phyloP scores from a whole-genome alignment of 2,888 invertebrate genomes.

The Phortica magna region DNA sequence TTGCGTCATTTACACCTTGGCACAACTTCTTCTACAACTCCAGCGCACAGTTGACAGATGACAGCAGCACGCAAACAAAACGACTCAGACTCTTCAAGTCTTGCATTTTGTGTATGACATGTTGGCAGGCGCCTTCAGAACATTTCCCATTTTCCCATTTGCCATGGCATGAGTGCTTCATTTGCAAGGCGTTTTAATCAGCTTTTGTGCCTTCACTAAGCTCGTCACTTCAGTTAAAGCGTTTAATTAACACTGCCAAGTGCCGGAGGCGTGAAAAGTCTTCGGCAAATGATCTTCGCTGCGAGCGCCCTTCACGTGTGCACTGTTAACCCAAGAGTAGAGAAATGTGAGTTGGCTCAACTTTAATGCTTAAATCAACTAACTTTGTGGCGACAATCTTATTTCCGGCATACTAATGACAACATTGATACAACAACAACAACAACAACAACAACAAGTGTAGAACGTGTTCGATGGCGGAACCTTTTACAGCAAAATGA shows the following conservation, averaged over 20 bases:
- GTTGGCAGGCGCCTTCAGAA: conserved; percentile 55
- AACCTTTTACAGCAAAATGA: conserved; percentile 41
- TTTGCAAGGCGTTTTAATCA: too few relatives aligned
- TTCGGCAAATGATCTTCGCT: too few relatives aligned
- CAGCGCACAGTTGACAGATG: conserved; percentile 53
- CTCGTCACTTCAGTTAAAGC: too few relatives aligned
- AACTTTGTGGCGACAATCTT: conserved; percentile 71
- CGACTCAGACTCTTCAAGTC: background rate
- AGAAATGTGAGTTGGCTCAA: too few relatives aligned
- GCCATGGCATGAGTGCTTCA: too few relatives aligned
- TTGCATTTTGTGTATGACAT: conserved; percentile 51
- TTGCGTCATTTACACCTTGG: conserved; percentile 45
- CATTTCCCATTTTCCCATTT: too few relatives aligned
- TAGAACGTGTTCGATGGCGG: background rate
- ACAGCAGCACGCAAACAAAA: conserved; percentile 37
- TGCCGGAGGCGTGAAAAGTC: too few relatives aligned
- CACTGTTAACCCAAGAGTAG: too few relatives aligned
- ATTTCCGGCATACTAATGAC: conserved; percentile 68
- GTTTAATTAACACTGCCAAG: too few relatives aligned
- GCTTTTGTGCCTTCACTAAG: too few relatives aligned
- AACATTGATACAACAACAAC: conserved; percentile 32
- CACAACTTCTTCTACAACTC: conserved; percentile 52
- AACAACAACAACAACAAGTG: background rate
- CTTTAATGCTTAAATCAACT: conserved; percentile 72
- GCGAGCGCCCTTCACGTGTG: too few relatives aligned